Base-by-base conservation (phyloP, 1,140 invertebrate species). In the Nasonia giraulti region DNA sequence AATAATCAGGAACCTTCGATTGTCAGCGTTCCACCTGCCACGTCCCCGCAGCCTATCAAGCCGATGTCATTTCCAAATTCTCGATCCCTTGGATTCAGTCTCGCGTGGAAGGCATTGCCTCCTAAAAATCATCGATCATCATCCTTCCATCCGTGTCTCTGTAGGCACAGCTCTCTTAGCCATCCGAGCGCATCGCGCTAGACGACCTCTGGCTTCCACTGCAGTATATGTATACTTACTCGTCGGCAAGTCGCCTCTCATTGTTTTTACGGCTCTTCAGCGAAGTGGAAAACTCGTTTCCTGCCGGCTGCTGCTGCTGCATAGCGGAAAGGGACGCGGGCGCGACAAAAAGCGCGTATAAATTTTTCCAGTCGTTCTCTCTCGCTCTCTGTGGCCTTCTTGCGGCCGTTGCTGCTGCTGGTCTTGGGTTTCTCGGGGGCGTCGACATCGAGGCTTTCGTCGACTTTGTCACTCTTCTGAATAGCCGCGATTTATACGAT, bases 211-310 rank as follows among this genome's bases (percentile, higher is more conserved):
- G 55, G 55, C 55, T 62, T 62, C 55, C 17, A 62, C 55, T 62
- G 17, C n/a, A 62, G 1, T 50, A 50, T 17, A 50, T 14, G 10
- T 2, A 14, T 7, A 14, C 73, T 75, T 7, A 14, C 73, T 75
- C 73, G 33, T 40, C 31, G 73, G 31, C 73, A 20, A 75, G 73
- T 62, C 73, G 73, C 33, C 50, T 71, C 37, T 31, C 55, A 87
- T 87, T 88, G 88, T 88, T 89, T 89, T 89, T 89, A 82, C 81
- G 74, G 85, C 83, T 84, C 87, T 89, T 87, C 88, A 86, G 80
- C 86, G 83, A 87, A 88, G 85, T 87, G 88, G 88, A 88, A 89
- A 89, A 88, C 87, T 88, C 85, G 88, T 89, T 89, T 88, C 87
- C 87, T 85, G 83, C 80, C 71, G 80, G 81, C 73, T 80, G 78